Evolutionary conservation across 2,797 vertebrate genomes (phyloP).

Genomic region (Xenentodon cancila): DNA sequence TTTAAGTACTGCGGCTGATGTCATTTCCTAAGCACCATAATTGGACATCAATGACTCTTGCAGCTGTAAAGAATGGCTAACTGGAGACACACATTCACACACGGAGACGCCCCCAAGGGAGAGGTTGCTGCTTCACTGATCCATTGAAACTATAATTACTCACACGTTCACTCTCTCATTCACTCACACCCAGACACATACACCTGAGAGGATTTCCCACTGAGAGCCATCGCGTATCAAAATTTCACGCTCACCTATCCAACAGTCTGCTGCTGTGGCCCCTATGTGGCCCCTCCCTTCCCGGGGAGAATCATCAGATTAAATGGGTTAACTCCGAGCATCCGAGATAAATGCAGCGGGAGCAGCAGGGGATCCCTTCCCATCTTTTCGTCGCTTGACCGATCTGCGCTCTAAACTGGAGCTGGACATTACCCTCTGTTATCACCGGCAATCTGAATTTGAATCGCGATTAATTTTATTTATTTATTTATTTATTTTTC

Average conservation of each 20-base stretch:
- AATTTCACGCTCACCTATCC: conserved; percentile 45
- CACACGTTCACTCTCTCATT: conserved; percentile 28
- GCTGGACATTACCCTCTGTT: conserved; percentile 19
- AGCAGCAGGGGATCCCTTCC: conserved; percentile 54
- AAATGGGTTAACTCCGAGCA: conserved; percentile 65
- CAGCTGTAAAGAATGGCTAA: conserved; percentile 49
- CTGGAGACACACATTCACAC: conserved; percentile 30
- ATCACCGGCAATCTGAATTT: conserved; percentile 26
- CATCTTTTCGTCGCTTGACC: conserved; percentile 32
- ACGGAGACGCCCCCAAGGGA: conserved; percentile 16
- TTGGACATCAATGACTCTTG: conserved; percentile 63
- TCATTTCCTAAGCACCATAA: conserved; percentile 71
- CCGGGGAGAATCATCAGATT: conserved; percentile 42
- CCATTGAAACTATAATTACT: conserved; percentile 56
- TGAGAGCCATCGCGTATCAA: conserved; percentile 38
- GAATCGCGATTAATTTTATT: conserved; percentile 34
- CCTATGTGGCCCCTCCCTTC: conserved; percentile 52
- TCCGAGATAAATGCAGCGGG: conserved; percentile 43
- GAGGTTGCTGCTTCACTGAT: conserved; percentile 34
- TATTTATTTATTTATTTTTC: conserved; percentile 5
- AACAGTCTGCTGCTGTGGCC: conserved; percentile 35
- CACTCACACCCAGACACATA: not conserved
- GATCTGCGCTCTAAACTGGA: conserved; percentile 35
- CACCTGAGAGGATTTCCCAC: conserved; percentile 43
- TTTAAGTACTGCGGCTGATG: conserved; percentile 69